phyloP scores from a whole-genome alignment of 2,113 vertebrate genomes.

The Anhinga rufa region DNA sequence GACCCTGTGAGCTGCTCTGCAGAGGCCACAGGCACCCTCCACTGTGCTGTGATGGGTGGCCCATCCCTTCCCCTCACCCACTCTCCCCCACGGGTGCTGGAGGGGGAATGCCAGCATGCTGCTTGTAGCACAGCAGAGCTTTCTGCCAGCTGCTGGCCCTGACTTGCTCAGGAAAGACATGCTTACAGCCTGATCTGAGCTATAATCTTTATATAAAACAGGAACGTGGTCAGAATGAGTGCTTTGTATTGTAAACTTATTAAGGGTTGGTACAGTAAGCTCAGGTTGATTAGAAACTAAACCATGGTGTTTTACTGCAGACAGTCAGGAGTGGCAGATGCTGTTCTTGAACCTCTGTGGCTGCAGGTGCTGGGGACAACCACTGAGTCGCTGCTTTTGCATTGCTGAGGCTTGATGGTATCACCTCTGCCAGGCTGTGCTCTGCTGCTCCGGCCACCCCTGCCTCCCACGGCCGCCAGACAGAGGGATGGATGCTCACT shows the following conservation, averaged over 20 bases:
- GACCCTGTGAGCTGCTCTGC: too few species aligned
- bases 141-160: not conserved
- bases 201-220: not conserved
- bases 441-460: not conserved
- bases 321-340: not conserved
- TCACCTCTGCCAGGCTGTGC: too few species aligned
- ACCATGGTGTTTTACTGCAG: not conserved
- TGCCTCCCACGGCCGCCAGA: not conserved
- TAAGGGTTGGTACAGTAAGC: not conserved
- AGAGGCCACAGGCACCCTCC: not conserved
- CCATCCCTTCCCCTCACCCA: not conserved
- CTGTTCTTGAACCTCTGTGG: not conserved
- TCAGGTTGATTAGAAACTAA: not conserved
- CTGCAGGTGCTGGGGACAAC: not conserved
- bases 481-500: fast-evolving
- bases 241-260: not conserved
- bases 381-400: not conserved
- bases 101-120: not conserved
- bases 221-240: not conserved
- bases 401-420: not conserved
- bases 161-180: not conserved
- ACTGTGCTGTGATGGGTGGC: fast-evolving
- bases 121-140: not conserved
- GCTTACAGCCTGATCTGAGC: not conserved
- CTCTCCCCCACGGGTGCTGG: not conserved